Evolutionary conservation across 2,797 vertebrate genomes (phyloP).

Genomic region (Sebastes kiyomatsui): DNA sequence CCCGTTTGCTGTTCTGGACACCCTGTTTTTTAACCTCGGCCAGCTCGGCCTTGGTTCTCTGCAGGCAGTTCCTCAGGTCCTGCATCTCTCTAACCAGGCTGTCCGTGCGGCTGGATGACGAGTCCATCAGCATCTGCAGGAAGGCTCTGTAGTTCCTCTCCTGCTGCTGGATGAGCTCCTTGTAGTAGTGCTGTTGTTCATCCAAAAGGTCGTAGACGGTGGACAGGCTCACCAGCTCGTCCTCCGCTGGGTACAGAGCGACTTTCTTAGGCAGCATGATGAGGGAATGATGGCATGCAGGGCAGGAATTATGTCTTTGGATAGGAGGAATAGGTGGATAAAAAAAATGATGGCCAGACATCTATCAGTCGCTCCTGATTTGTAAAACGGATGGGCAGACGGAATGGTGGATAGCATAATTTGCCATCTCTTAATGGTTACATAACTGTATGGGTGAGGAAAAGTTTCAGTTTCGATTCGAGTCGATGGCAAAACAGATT

Average conservation of each 20-base stretch:
- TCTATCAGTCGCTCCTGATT: constrained; percentile 21
- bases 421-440: constrained; percentile 18
- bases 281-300: constrained; percentile 28
- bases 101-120: constrained; percentile 74
- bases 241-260: constrained; percentile 59
- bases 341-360: constrained; percentile 53
- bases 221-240: constrained; percentile 70
- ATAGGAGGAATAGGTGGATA: constrained; percentile 19
- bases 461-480: neutral
- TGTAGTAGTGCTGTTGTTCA: constrained; percentile 79
- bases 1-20: constrained; percentile 60
- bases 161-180: constrained; percentile 80
- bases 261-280: constrained; percentile 76
- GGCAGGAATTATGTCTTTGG: constrained; percentile 26
- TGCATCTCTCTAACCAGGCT: constrained; percentile 78
- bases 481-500: neutral
- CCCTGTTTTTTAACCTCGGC: constrained; percentile 71
- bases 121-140: constrained; percentile 80
- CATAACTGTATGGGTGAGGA: neutral
- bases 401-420: neutral
- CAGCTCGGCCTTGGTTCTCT: constrained; percentile 67
- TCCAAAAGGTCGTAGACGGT: constrained; percentile 81
- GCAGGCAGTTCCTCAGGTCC: constrained; percentile 73
- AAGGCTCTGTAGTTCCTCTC: constrained; percentile 79
- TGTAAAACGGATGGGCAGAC: neutral